These are phyloP conservation scores for Morelia viridis DNA, from an alignment of 2,797 vertebrate species.

Conservation along the genomic window DNA sequence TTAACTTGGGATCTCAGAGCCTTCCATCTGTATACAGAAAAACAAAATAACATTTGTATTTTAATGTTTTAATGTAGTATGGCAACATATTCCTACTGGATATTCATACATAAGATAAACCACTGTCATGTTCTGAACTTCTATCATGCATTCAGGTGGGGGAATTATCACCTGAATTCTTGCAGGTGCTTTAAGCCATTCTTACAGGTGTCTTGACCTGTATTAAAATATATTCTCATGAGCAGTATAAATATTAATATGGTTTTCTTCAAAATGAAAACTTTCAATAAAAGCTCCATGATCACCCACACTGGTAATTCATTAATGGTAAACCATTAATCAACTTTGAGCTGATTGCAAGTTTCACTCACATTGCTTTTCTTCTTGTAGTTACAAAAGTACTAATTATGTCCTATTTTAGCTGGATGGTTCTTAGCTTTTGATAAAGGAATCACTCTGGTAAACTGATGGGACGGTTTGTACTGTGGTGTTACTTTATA, in stretches of 20 bases:
- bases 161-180: neutral
- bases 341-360: neutral
- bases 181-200: neutral
- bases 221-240: neutral
- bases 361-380: neutral
- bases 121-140: constrained; percentile 3
- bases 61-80: neutral
- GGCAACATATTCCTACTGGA: neutral
- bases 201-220: neutral
- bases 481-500: no score
- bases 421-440: no score
- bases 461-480: neutral
- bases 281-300: neutral
- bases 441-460: neutral
- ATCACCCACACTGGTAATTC: neutral
- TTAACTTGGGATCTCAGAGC: constrained; percentile 8
- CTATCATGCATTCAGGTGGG: neutral
- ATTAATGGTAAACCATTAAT: neutral
- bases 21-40: neutral
- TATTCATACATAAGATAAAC: constrained; percentile 2
- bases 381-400: neutral
- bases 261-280: neutral
- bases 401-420: neutral
- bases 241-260: neutral
- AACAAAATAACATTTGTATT: constrained; percentile 19